These are phyloP conservation scores for Peromyscus melanophrys DNA, from an alignment of 2,797 vertebrate genomes.

Conservation along the genomic window DNA sequence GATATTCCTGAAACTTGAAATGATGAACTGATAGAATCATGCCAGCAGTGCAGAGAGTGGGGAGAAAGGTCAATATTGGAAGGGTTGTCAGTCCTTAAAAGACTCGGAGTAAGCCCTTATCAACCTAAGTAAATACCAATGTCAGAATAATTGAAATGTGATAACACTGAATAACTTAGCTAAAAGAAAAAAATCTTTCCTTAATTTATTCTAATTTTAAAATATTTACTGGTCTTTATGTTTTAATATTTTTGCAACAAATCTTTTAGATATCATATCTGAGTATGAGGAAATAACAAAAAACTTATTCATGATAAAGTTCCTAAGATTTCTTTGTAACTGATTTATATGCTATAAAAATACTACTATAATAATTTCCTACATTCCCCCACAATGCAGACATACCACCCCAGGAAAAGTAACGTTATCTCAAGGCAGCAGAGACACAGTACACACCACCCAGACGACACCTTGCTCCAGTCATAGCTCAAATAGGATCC, in stretches of 20 bases:
- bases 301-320: neutral
- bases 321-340: neutral
- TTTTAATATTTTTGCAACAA: neutral
- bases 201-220: slow-evolving; percentile 25
- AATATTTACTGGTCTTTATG: neutral
- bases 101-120: neutral
- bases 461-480: neutral
- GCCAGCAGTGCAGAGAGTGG: neutral
- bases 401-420: neutral
- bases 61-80: neutral
- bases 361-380: neutral
- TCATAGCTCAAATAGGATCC: neutral
- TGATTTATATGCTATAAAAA: neutral
- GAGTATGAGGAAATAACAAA: neutral
- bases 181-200: neutral
- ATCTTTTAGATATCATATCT: neutral
- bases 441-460: neutral
- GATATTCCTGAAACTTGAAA: neutral
- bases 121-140: neutral
- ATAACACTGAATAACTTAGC: neutral
- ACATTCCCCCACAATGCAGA: neutral
- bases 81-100: neutral
- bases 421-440: neutral
- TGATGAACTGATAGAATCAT: neutral
- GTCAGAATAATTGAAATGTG: neutral